Conservation (phyloP, 2,113 vertebrate species). For the Calonectris borealis region DNA sequence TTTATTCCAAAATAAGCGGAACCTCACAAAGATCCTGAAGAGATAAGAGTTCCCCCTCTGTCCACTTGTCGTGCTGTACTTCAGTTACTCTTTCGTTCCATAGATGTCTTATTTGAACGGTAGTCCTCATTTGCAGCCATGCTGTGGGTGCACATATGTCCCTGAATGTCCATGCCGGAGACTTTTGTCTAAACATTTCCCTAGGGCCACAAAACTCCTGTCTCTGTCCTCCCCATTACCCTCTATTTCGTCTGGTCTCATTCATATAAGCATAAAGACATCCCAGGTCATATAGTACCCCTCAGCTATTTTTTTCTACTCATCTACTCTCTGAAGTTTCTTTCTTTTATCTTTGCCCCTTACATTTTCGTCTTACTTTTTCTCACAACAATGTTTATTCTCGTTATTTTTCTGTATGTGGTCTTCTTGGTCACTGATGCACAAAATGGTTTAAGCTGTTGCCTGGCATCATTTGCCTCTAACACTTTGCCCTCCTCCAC, state of each 20-base stretch:
- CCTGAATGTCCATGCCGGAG: neutral
- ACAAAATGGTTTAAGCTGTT: neutral
- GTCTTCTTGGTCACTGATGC: neutral
- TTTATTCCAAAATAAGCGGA: neutral
- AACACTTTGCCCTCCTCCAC: neutral
- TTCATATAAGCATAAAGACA: neutral
- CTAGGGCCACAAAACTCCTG: neutral
- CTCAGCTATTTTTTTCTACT: neutral
- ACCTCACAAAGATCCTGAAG: neutral
- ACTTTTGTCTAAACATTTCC: neutral
- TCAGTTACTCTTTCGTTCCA: neutral
- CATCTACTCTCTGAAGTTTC: neutral
- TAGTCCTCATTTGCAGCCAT: neutral
- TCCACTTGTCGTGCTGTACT: neutral
- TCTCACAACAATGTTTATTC: neutral
- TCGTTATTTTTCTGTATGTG: neutral
- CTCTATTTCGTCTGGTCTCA: neutral
- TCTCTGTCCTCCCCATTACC: neutral
- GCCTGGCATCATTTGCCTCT: neutral
- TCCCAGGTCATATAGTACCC: neutral
- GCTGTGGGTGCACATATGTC: neutral
- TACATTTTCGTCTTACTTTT: neutral
- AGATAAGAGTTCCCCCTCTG: neutral
- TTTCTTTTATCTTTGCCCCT: neutral
- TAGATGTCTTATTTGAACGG: neutral